These are phyloP conservation scores for Melieria picta DNA, from an alignment of 2,888 invertebrate genomes.

Conservation along the genomic window DNA sequence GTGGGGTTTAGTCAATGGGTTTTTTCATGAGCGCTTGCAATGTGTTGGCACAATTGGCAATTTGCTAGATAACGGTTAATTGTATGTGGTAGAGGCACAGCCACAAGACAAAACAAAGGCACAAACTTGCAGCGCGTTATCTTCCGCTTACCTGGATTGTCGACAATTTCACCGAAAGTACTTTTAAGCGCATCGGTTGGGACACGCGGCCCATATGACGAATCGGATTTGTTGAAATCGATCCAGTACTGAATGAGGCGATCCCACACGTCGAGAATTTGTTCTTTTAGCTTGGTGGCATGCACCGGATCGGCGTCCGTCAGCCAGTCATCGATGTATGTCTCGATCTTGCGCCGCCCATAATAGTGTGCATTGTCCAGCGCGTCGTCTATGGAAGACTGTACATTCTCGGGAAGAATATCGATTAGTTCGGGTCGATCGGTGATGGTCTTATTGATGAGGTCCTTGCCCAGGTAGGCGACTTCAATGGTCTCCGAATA, in stretches of 20 bases:
- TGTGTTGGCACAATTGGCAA: slow-evolving; percentile 4
- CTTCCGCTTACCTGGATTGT: slow-evolving; percentile 74
- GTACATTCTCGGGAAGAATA: slow-evolving; percentile 75
- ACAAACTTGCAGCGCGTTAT: neutral
- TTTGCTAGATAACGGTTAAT: too few species aligned
- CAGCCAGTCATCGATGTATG: slow-evolving; percentile 82
- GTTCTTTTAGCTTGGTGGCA: slow-evolving; percentile 84
- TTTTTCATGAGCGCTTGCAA: slow-evolving; percentile 13
- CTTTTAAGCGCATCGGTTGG: slow-evolving; percentile 77
- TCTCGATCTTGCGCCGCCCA: slow-evolving; percentile 89
- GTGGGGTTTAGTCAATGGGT: neutral
- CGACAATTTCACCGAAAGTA: slow-evolving; percentile 77
- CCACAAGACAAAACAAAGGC: neutral
- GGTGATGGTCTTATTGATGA: slow-evolving; percentile 88
- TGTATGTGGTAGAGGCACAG: neutral
- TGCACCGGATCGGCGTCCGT: slow-evolving; percentile 84
- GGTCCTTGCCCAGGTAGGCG: slow-evolving; percentile 86
- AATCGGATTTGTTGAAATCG: slow-evolving; percentile 71
- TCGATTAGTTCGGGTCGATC: slow-evolving; percentile 87
- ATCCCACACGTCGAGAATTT: slow-evolving; percentile 93
- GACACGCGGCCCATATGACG: slow-evolving; percentile 76
- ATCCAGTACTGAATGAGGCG: slow-evolving; percentile 93
- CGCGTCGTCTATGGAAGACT: slow-evolving; percentile 82
- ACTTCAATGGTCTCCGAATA: slow-evolving; percentile 95
- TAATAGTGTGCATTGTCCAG: slow-evolving; percentile 93